Evolutionary conservation across 2,888 invertebrate genomes (phyloP), one percentile per base, ranked within the genome.

Genomic region (Saturnia pavonia): DNA sequence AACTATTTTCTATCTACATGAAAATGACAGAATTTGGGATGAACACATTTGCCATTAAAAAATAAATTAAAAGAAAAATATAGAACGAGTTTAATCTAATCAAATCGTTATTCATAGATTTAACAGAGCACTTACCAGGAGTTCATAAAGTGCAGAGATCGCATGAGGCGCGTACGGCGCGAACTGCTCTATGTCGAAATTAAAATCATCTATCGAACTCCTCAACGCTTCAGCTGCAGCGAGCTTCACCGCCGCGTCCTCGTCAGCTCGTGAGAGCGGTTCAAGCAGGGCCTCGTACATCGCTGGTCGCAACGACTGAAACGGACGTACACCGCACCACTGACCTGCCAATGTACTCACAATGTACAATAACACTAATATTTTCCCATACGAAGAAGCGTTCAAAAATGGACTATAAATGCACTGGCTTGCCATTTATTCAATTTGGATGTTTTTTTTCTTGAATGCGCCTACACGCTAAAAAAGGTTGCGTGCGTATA

Each of bases 121-220:
- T 3, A 19, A 48, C 19, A 19, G 16, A 19, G 9, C 19, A 82
- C 80, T 54, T 80, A 97, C 97, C 80, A 99, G 92, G 76, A 99
- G 94, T 72, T 95, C 95, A 89, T 98, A 98, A 16, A 99, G 94
- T 70, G 97, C 95, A 72, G 96, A 95, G 82, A 98, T 98, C 6
- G 96, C 95, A 42, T 96, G 95, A 72, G 97, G 96, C 74, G 98
- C 95, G 88, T 96, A 98, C 27, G 97, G 97, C 74, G 96, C 94
- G 87, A 99, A 99, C 84, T 97, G 96, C 74, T 97, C 97, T 0
- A 96, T 95, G 81, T 96, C 96, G 90, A 99, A 99, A 84, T 98
- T 97, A 92, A 99, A 99, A 89, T 98, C 98, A 80, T 99, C 98
- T 54, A 99, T 96, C 0, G 97, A 96, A 79, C 95, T 95, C 85